Conservation (phyloP, 2,888 invertebrate species). For the Emmelina monodactyla region DNA sequence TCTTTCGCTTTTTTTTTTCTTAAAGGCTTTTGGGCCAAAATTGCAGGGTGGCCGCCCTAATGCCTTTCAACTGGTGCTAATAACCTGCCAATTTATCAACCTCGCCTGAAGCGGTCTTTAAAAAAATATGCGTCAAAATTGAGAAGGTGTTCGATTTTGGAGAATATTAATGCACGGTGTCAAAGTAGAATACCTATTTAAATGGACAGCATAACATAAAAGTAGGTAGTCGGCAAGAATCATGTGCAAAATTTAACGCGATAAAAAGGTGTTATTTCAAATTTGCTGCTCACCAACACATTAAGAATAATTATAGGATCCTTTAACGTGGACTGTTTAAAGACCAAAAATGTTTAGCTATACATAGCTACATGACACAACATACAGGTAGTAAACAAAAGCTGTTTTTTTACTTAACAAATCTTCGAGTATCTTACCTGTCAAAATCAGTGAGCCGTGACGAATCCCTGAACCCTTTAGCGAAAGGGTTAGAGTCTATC, state of each 20-base stretch:
- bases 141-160: too few relatives aligned
- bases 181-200: too few relatives aligned
- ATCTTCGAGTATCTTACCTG: slow-evolving; percentile 66
- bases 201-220: too few relatives aligned
- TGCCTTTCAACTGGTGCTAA: slow-evolving; percentile 67
- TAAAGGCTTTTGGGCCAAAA: slow-evolving; percentile 53
- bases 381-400: background rate
- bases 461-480: slow-evolving; percentile 97
- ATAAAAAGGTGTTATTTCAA: too few relatives aligned
- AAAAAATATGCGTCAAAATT: too few relatives aligned
- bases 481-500: slow-evolving; percentile 98
- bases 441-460: slow-evolving; percentile 93
- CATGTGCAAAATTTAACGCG: too few relatives aligned
- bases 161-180: too few relatives aligned
- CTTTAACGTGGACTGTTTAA: slow-evolving; percentile 29
- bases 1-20: too few relatives aligned
- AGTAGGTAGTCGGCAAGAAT: too few relatives aligned
- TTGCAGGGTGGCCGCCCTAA: slow-evolving; percentile 62
- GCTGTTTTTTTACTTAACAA: background rate
- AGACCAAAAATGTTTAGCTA: background rate
- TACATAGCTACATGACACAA: background rate
- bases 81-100: slow-evolving; percentile 66
- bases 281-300: too few relatives aligned
- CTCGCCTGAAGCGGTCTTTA: slow-evolving; percentile 39
- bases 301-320: too few relatives aligned